A percentile compares a stretch with the other conserved stretches of the same genome.
Evolutionary conservation across 2,797 vertebrate species (phyloP).

Genomic region (Rhincodon typus): DNA sequence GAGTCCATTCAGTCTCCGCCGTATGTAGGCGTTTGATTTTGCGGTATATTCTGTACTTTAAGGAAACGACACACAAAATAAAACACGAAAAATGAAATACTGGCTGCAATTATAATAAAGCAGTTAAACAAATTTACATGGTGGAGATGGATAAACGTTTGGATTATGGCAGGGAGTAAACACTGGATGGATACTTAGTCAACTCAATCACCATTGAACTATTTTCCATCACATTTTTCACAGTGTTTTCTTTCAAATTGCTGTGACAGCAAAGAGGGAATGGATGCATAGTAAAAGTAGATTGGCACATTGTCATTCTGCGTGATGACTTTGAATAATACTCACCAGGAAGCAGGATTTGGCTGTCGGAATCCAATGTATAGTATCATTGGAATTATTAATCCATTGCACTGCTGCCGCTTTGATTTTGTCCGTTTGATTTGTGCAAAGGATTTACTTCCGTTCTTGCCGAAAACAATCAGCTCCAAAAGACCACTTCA

Average conservation of each 20-base stretch:
- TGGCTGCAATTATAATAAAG: no score
- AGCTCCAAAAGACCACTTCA: neutral
- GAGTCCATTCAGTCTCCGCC: neutral
- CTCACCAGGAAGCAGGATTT: neutral
- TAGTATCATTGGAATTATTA: neutral
- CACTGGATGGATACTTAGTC: neutral
- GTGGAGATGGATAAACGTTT: neutral
- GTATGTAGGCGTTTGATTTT: neutral
- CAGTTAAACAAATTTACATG: neutral
- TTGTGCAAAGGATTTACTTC: neutral
- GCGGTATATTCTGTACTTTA: no score
- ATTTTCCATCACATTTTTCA: conserved; percentile 16
- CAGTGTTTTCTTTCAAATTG: neutral
- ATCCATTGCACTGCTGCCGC: neutral
- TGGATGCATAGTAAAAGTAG: neutral
- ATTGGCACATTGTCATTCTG: neutral
- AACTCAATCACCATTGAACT: neutral
- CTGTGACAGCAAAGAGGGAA: neutral
- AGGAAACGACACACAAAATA: neutral
- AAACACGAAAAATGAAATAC: neutral
- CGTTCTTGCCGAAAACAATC: neutral
- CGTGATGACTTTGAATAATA: neutral
- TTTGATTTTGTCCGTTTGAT: neutral
- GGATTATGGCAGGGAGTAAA: no score
- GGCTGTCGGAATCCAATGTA: neutral